Conservation (phyloP, 2,113 vertebrate genomes). For the Synodontis membranacea region DNA sequence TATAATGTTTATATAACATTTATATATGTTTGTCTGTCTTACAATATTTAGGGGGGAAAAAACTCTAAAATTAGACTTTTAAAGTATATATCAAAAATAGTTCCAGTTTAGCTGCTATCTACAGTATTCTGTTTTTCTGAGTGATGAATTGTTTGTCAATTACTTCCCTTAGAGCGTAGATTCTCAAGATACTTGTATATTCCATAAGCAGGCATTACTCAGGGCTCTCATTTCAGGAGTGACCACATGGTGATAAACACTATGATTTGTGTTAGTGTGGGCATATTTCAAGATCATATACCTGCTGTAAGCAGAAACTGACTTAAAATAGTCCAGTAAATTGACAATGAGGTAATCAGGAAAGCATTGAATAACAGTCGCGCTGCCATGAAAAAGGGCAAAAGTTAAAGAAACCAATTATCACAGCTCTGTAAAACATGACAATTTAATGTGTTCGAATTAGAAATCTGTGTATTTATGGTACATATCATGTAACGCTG, state of each 20-base stretch:
- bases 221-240: neutral
- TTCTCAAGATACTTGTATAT: neutral
- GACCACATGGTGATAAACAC: neutral
- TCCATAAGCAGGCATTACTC: neutral
- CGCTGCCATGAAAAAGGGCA: neutral
- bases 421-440: neutral
- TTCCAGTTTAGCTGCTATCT: neutral
- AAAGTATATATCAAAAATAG: neutral
- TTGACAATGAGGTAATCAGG: constrained; percentile 20
- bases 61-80: neutral
- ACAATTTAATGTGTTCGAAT: neutral
- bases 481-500: neutral
- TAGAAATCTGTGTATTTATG: constrained; percentile 16
- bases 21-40: too few relatives aligned
- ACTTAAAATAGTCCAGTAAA: neutral
- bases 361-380: neutral
- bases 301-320: neutral
- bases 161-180: neutral
- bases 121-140: neutral
- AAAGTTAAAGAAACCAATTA: neutral
- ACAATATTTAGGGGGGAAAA: neutral
- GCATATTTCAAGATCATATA: neutral
- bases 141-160: neutral
- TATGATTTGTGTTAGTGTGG: neutral
- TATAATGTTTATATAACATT: too few relatives aligned